Evolutionary conservation across 2,888 invertebrate genomes (phyloP).

Genomic region (Acheta domesticus): DNA sequence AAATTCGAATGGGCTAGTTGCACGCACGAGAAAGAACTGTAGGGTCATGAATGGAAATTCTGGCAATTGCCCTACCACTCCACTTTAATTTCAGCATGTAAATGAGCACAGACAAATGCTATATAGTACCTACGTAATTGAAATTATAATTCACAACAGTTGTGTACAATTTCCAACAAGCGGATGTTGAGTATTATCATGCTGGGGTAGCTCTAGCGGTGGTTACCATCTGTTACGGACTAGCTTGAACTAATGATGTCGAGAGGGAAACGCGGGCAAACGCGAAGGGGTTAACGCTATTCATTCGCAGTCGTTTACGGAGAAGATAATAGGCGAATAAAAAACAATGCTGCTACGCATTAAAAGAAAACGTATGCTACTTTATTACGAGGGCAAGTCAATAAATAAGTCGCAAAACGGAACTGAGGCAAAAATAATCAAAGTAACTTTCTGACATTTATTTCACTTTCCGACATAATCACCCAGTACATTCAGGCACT

Average conservation of each 20-base stretch:
- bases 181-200: neutral
- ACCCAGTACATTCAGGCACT: too few relatives aligned
- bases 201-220: neutral
- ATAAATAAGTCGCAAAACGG: too few relatives aligned
- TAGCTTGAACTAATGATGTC: neutral
- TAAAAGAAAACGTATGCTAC: too few relatives aligned
- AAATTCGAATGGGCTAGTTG: neutral
- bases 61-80: neutral
- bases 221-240: neutral
- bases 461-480: too few relatives aligned
- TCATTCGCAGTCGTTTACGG: neutral
- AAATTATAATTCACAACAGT: constrained; percentile 18
- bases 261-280: neutral
- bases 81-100: neutral
- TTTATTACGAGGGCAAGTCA: too few relatives aligned
- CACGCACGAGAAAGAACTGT: neutral
- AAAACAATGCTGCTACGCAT: too few relatives aligned
- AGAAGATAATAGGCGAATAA: too few relatives aligned
- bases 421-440: too few relatives aligned
- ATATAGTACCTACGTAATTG: constrained; percentile 3
- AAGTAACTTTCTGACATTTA: too few relatives aligned
- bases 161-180: neutral
- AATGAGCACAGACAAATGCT: neutral
- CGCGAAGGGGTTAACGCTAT: neutral
- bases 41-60: neutral